Percentiles rank a stretch among this genome's conserved stretches.
These are phyloP conservation scores for Sphaerophoria taeniata DNA, from an alignment of 2,888 invertebrate genomes.

Conservation along the genomic window DNA sequence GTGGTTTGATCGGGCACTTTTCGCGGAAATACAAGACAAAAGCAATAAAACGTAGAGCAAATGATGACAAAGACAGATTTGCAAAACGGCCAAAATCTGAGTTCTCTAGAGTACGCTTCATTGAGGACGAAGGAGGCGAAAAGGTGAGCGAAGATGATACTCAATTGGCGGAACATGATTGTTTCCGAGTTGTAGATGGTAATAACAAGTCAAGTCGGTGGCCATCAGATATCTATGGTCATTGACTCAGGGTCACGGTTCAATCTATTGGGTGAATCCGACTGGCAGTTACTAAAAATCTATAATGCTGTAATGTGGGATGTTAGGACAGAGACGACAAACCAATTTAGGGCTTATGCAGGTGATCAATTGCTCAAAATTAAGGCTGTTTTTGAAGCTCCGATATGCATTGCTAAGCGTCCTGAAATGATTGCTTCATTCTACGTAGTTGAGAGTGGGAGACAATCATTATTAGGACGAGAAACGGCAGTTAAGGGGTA, in stretches of 20 bases:
- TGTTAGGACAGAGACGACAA: constrained; percentile 4
- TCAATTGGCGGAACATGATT: constrained; percentile 35
- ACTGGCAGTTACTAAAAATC: constrained; percentile 25
- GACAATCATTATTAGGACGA: too few species aligned
- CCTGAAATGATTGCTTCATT: too few species aligned
- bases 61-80: constrained; percentile 1
- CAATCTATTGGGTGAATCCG: constrained; percentile 37
- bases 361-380: too few species aligned
- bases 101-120: constrained; percentile 40
- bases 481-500: too few species aligned
- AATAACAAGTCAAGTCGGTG: constrained; percentile 24
- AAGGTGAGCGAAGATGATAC: constrained; percentile 24
- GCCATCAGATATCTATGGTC: constrained; percentile 30
- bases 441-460: too few species aligned
- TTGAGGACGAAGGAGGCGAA: constrained; percentile 25
- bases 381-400: too few species aligned
- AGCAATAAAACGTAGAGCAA: constrained; percentile 33
- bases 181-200: constrained; percentile 44
- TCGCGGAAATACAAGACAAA: constrained; percentile 66
- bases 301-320: neutral
- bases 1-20: too few species aligned
- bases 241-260: constrained; percentile 28
- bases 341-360: too few species aligned
- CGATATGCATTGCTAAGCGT: too few species aligned
- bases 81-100: too few species aligned